A percentile compares a stretch with the other conserved stretches of the same genome.
These are phyloP conservation scores for Karalla daura DNA, from an alignment of 2,797 vertebrate species.

Conservation along the genomic window DNA sequence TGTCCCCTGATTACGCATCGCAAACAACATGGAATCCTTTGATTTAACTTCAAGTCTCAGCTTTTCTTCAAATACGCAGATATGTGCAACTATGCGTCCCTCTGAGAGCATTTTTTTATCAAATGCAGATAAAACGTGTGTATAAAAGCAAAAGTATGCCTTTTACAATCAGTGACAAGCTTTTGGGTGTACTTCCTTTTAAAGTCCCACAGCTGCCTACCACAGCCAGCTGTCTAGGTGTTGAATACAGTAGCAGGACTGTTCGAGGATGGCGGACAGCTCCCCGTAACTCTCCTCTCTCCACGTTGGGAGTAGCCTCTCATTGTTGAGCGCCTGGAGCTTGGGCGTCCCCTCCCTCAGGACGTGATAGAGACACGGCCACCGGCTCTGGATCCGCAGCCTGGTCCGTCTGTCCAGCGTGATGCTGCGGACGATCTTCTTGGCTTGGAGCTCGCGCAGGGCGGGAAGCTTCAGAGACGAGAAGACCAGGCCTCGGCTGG, in stretches of 20 bases:
- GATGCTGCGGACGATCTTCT: slow-evolving; percentile 87
- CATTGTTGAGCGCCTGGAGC: slow-evolving; percentile 87
- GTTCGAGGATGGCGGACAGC: slow-evolving; percentile 83
- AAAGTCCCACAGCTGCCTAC: slow-evolving; percentile 58
- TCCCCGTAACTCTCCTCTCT: slow-evolving; percentile 81
- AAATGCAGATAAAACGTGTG: not conserved
- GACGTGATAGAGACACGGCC: slow-evolving; percentile 88
- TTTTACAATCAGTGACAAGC: not conserved
- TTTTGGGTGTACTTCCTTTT: slow-evolving; percentile 1
- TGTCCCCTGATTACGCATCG: slow-evolving; percentile 8
- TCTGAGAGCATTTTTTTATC: not conserved
- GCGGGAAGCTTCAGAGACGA: slow-evolving; percentile 84
- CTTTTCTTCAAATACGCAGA: slow-evolving; percentile 2
- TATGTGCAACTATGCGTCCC: not conserved
- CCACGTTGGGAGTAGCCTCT: slow-evolving; percentile 85
- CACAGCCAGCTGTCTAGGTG: slow-evolving; percentile 89
- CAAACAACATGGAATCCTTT: slow-evolving; percentile 3
- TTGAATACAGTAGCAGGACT: slow-evolving; percentile 88
- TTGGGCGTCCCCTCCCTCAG: slow-evolving; percentile 84
- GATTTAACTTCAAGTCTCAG: slow-evolving; percentile 8
- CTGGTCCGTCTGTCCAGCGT: slow-evolving; percentile 85
- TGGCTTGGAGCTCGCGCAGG: slow-evolving; percentile 85
- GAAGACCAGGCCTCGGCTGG: slow-evolving; percentile 87
- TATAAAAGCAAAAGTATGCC: not conserved
- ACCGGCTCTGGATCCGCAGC: slow-evolving; percentile 86